phyloP scores from a whole-genome alignment of 2,888 invertebrate species.

The Nephrotoma appendiculata region DNA sequence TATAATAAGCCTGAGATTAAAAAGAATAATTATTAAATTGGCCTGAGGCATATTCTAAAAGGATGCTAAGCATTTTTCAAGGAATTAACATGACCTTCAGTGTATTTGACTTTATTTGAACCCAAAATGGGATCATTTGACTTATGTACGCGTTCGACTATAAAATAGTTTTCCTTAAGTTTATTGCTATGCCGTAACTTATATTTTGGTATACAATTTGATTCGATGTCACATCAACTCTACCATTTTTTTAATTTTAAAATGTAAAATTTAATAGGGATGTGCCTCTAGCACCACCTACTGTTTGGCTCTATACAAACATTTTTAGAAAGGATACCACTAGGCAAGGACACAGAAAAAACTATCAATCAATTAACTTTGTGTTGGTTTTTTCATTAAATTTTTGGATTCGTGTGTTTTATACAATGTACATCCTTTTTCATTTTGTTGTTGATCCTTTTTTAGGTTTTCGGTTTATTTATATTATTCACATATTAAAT shows the following conservation, averaged over 20 bases:
- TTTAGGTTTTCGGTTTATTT: neutral
- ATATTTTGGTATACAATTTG: too few species aligned
- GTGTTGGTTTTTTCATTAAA: neutral
- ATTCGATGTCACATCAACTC: neutral
- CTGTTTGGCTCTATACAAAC: neutral
- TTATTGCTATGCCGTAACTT: too few species aligned
- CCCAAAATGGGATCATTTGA: too few species aligned
- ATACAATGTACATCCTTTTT: neutral
- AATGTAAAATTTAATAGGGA: neutral
- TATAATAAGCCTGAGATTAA: too few species aligned
- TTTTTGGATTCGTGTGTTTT: neutral
- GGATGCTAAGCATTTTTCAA: too few species aligned
- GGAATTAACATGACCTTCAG: too few species aligned
- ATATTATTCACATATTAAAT: neutral
- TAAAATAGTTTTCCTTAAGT: too few species aligned
- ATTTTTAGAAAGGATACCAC: neutral
- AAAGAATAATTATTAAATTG: too few species aligned
- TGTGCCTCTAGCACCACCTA: neutral
- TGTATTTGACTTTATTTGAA: too few species aligned
- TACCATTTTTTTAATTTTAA: neutral
- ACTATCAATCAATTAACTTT: neutral
- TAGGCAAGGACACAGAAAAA: neutral
- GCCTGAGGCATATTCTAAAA: too few species aligned
- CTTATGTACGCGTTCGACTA: too few species aligned
- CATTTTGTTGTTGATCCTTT: neutral